Percentiles rank a stretch among this genome's conserved stretches.
Evolutionary conservation across 2,888 invertebrate genomes (phyloP).

Genomic region (Sinohyriopsis cumingii): DNA sequence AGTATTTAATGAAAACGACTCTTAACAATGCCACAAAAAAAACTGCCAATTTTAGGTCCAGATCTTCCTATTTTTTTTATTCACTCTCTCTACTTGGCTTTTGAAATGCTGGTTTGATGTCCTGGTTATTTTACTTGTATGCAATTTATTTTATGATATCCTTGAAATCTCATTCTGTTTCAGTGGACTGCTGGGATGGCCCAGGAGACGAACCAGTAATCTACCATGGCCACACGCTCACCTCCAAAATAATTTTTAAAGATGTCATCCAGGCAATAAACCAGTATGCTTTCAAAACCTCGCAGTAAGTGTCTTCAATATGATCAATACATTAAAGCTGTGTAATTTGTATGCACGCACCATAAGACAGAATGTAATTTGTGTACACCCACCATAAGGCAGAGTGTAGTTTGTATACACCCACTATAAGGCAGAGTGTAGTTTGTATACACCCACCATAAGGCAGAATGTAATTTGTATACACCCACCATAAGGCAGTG

Average conservation of each 20-base stretch:
- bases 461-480: background rate
- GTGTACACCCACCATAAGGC: no score
- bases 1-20: no score
- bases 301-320: constrained; percentile 53
- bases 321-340: background rate
- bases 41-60: no score
- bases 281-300: constrained; percentile 73
- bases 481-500: background rate
- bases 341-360: background rate
- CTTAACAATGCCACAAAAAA: no score
- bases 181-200: constrained; percentile 77
- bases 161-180: constrained; percentile 12
- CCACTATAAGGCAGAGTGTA: no score
- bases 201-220: constrained; percentile 73
- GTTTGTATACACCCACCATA: background rate
- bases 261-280: constrained; percentile 73
- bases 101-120: no score
- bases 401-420: no score
- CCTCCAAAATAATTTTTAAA: constrained; percentile 73
- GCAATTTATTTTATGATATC: no score
- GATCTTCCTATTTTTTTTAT: no score
- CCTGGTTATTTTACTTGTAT: no score
- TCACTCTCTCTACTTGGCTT: no score
- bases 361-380: background rate
- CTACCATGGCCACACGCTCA: constrained; percentile 75